Conservation (phyloP, 1,140 invertebrate genomes). For the Archegozetes longisetosus region DNA sequence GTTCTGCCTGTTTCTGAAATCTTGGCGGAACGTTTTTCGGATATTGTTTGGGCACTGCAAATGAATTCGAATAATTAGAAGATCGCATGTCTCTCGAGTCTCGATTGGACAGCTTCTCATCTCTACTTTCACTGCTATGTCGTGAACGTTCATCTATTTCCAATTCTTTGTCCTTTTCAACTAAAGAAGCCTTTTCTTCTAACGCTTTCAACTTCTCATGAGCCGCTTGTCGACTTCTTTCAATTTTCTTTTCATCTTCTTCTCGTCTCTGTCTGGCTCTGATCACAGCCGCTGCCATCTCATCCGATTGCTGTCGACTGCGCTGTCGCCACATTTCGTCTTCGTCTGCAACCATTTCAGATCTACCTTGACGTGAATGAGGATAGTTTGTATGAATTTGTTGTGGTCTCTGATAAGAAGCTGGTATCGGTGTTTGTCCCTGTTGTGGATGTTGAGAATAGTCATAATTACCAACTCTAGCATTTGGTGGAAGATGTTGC, state of each 20-base stretch:
- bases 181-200: slow-evolving; percentile 38
- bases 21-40: slow-evolving; percentile 64
- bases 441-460: neutral
- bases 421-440: neutral
- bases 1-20: slow-evolving; percentile 50
- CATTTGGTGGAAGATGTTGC: neutral
- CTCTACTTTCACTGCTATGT: slow-evolving; percentile 39
- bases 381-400: slow-evolving; percentile 1
- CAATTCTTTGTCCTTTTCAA: slow-evolving; percentile 27
- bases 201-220: slow-evolving; percentile 44
- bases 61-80: slow-evolving; percentile 9
- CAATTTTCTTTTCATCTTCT: slow-evolving; percentile 59
- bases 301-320: slow-evolving; percentile 43
- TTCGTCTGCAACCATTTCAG: slow-evolving; percentile 35
- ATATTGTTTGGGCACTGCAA: slow-evolving; percentile 39
- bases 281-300: slow-evolving; percentile 51
- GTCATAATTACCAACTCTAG: neutral
- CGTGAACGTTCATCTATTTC: slow-evolving; percentile 19
- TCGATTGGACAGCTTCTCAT: slow-evolving; percentile 31
- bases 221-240: slow-evolving; percentile 37
- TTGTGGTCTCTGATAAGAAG: neutral
- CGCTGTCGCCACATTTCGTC: slow-evolving; percentile 55
- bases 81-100: slow-evolving; percentile 29
- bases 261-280: slow-evolving; percentile 56
- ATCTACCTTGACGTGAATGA: slow-evolving; percentile 15